These are phyloP conservation scores for Drosophila parthenogenetica DNA, from an alignment of 2,888 invertebrate genomes.

Conservation along the genomic window DNA sequence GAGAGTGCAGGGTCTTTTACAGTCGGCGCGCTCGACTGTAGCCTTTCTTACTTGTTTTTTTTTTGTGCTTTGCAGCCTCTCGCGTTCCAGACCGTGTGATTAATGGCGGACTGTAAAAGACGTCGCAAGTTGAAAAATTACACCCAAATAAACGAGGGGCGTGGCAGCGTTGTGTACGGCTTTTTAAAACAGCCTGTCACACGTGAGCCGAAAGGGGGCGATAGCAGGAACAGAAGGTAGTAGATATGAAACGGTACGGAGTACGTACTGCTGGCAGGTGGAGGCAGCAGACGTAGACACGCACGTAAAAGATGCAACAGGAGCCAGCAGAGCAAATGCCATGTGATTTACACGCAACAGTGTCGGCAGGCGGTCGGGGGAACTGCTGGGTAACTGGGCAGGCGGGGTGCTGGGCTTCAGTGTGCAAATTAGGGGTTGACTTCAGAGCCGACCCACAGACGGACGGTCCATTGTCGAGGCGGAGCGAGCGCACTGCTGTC, in stretches of 20 bases:
- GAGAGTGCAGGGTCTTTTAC: too few relatives aligned
- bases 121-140: constrained; percentile 81
- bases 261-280: constrained; percentile 8
- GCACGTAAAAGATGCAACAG: constrained; percentile 80
- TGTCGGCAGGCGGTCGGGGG: constrained; percentile 8
- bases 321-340: constrained; percentile 74
- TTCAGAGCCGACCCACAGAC: constrained; percentile 20
- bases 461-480: constrained; percentile 32
- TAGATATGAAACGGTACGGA: not conserved
- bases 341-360: constrained; percentile 78
- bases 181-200: constrained; percentile 74
- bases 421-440: constrained; percentile 77
- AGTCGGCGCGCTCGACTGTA: too few relatives aligned
- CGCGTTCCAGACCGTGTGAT: constrained; percentile 71
- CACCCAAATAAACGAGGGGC: constrained; percentile 71
- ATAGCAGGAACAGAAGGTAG: not conserved
- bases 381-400: constrained; percentile 26
- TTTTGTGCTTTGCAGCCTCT: constrained; percentile 53
- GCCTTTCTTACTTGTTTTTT: constrained; percentile 3
- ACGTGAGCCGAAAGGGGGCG: constrained; percentile 44
- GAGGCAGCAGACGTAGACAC: constrained; percentile 38
- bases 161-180: constrained; percentile 46
- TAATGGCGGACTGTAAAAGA: constrained; percentile 75
- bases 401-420: too few relatives aligned
- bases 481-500: constrained; percentile 67